Base-by-base conservation (phyloP, 2,888 invertebrate genomes). In the Sinelater perroti region DNA sequence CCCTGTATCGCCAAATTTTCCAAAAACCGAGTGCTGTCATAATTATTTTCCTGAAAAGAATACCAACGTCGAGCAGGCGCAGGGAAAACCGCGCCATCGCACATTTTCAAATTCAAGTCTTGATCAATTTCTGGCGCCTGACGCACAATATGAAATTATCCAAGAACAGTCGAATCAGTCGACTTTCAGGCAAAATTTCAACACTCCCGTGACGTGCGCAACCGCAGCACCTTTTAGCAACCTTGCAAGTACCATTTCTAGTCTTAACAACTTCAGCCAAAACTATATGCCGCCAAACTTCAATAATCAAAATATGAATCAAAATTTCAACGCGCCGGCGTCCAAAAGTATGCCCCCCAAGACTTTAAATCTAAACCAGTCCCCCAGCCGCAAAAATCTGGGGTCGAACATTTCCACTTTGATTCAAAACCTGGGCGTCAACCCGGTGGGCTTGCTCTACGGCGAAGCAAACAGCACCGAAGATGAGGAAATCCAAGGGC, bases 111-210 rank as follows among this genome's bases (percentile, higher is more conserved):
- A 68, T 33, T 56, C 63, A 16, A 64, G 60, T 42, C 46, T 67
- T n/a, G 69, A 73, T 33, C 74, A 76, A 52, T 83, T 83, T 63
- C 70, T 85, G 28, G 83, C 85, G 0, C 84, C 85, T 0, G 85
- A 86, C 64, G 84, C 86, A 1, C 86, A 87, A 65, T 87, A 87
- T 68, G 87, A 87, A 67, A 78, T 83, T 1, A 82, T 83, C 30
- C 82, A 82, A 47, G 82, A 82, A 51, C 74, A 64, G 76, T 78
- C 66, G 73, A 76, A 74, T 53, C 64, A 17, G 76, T 75, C 44
- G 17, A 62, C 63, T 52, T 72, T 70, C 38, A 63, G 71, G 33
- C 70, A 68, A 50, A 68, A 65, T 50, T 65, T 66, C 13, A 73
- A 59, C 24, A 3, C 36, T 6, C n/a, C 49, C 5, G 13, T 38